Conservation (phyloP, 2,888 invertebrate genomes). For the Stenotaenia linearis region DNA sequence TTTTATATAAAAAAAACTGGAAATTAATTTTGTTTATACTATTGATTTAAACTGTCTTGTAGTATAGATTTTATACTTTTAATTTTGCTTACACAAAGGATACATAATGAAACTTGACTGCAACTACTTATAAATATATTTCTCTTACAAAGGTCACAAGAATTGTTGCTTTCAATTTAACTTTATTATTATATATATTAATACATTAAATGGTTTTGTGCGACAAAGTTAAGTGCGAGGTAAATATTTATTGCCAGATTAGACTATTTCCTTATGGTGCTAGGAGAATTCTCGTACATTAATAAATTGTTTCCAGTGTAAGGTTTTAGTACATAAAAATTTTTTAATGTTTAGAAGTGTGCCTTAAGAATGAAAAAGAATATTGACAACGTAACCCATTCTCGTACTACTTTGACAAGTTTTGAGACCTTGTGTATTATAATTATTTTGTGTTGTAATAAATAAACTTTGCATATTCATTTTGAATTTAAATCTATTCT, state of each 20-base stretch:
- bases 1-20: neutral
- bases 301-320: neutral
- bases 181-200: neutral
- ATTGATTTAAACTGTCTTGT: neutral
- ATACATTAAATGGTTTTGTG: too few relatives aligned
- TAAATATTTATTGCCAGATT: neutral
- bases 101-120: neutral
- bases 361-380: neutral
- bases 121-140: slow-evolving; percentile 7
- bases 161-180: neutral
- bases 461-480: neutral
- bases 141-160: slow-evolving; percentile 9
- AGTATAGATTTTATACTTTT: slow-evolving; percentile 3
- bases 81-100: neutral
- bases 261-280: neutral
- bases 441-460: slow-evolving; percentile 24
- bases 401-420: neutral
- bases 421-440: slow-evolving; percentile 12
- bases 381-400: neutral
- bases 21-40: neutral
- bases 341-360: slow-evolving; percentile 8
- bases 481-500: neutral
- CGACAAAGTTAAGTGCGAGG: neutral
- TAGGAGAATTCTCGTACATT: neutral
- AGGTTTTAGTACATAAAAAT: neutral